phyloP scores from a whole-genome alignment of 2,888 invertebrate genomes.

The Trisateles emortualis region DNA sequence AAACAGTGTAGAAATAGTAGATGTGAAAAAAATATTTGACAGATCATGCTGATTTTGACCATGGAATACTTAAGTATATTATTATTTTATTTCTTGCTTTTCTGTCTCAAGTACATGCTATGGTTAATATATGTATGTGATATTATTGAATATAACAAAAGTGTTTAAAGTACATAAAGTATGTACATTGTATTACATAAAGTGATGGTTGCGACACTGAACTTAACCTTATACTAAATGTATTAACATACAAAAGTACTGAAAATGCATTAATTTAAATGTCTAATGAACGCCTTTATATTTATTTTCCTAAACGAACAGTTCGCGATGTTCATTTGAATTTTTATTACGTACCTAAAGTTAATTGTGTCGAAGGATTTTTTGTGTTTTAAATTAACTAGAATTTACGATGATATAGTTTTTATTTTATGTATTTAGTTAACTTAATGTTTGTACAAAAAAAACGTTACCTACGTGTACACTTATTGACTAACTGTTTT shows the following conservation, averaged over 20 bases:
- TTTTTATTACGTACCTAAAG: slow-evolving; percentile 54
- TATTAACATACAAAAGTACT: slow-evolving; percentile 85
- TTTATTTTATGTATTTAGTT: slow-evolving; percentile 18
- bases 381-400: slow-evolving; percentile 42
- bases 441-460: slow-evolving; percentile 1
- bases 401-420: slow-evolving; percentile 41
- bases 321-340: slow-evolving; percentile 58
- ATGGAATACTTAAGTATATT: no score
- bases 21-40: no score
- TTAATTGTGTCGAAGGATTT: slow-evolving; percentile 45
- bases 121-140: neutral
- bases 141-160: slow-evolving; percentile 12
- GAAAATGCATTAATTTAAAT: slow-evolving; percentile 81
- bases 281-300: slow-evolving; percentile 66
- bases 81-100: no score
- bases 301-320: slow-evolving; percentile 62
- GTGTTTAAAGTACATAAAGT: slow-evolving; percentile 26
- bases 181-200: slow-evolving; percentile 61
- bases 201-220: slow-evolving; percentile 76
- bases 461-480: neutral
- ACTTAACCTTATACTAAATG: slow-evolving; percentile 79
- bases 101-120: neutral
- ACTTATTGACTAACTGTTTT: no score
- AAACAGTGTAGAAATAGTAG: no score
- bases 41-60: no score